These are phyloP conservation scores for Trichopoda pennipes DNA, from an alignment of 2,888 invertebrate species.

Conservation along the genomic window DNA sequence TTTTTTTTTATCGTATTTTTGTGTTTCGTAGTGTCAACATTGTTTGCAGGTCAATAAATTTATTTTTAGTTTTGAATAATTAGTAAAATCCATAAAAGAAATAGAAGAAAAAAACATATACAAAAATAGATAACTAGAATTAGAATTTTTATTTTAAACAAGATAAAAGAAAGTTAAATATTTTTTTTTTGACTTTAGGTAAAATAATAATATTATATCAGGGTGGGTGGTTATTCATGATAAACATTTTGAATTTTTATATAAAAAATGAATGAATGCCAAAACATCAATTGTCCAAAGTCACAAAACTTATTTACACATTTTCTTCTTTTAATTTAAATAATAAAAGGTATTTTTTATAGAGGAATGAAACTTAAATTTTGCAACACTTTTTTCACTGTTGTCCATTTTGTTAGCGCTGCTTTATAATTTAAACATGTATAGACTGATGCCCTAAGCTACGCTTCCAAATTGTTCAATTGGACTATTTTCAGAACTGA, in stretches of 20 bases:
- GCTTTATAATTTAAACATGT: no score
- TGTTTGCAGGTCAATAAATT: slow-evolving; percentile 34
- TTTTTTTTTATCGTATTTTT: slow-evolving; percentile 28
- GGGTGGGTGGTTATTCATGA: neutral
- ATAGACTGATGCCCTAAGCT: no score
- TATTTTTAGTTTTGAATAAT: slow-evolving; percentile 33
- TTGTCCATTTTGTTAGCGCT: no score
- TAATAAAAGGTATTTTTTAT: no score
- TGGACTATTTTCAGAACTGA: slow-evolving; percentile 50
- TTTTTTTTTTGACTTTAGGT: neutral
- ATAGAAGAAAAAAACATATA: slow-evolving; percentile 52
- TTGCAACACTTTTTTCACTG: no score
- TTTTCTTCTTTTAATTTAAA: no score
- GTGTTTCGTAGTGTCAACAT: slow-evolving; percentile 29
- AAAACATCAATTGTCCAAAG: no score
- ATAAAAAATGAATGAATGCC: no score
- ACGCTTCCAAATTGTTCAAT: no score
- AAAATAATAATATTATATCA: neutral
- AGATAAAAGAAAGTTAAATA: slow-evolving; percentile 49
- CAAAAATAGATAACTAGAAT: slow-evolving; percentile 43
- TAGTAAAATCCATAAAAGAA: slow-evolving; percentile 35
- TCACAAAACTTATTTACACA: no score
- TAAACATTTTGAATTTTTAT: no score
- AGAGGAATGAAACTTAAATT: no score
- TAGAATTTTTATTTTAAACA: slow-evolving; percentile 44